A percentile compares a stretch with the other conserved stretches of the same genome.
phyloP scores from a whole-genome alignment of 2,888 invertebrate species.

The Limenitis camilla region DNA sequence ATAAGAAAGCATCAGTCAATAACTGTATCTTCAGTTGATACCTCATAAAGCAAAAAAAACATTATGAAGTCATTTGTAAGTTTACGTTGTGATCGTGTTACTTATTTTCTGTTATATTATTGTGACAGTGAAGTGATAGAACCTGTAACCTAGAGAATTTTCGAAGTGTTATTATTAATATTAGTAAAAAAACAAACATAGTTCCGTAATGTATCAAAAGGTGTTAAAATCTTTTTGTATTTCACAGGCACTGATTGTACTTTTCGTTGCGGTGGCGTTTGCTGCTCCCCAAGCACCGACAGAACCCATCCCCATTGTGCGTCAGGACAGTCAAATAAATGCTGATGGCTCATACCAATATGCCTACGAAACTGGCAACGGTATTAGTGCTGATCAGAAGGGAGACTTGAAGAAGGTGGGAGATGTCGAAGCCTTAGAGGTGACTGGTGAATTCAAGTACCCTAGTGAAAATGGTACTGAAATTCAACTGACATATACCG shows the following conservation, averaged over 20 bases:
- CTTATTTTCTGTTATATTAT: slow-evolving; percentile 15
- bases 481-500: slow-evolving; percentile 78
- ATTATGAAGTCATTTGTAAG: slow-evolving; percentile 70
- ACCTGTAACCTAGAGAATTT: neutral
- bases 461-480: slow-evolving; percentile 78
- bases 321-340: slow-evolving; percentile 73
- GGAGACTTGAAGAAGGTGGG: slow-evolving; percentile 76
- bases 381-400: slow-evolving; percentile 76
- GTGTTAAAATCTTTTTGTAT: slow-evolving; percentile 2
- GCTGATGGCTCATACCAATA: slow-evolving; percentile 78
- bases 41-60: slow-evolving; percentile 38
- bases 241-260: slow-evolving; percentile 54
- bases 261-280: slow-evolving; percentile 48
- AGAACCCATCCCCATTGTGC: slow-evolving; percentile 70
- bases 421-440: slow-evolving; percentile 70
- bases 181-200: neutral
- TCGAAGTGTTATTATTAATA: neutral
- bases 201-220: neutral
- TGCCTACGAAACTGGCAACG: slow-evolving; percentile 79
- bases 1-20: slow-evolving; percentile 55
- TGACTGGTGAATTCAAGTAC: slow-evolving; percentile 79
- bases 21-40: slow-evolving; percentile 33
- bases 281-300: slow-evolving; percentile 57
- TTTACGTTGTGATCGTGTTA: slow-evolving; percentile 27
- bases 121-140: slow-evolving; percentile 20